Evolutionary conservation across 2,888 invertebrate species (phyloP).

Genomic region (Oasisia sp.): DNA sequence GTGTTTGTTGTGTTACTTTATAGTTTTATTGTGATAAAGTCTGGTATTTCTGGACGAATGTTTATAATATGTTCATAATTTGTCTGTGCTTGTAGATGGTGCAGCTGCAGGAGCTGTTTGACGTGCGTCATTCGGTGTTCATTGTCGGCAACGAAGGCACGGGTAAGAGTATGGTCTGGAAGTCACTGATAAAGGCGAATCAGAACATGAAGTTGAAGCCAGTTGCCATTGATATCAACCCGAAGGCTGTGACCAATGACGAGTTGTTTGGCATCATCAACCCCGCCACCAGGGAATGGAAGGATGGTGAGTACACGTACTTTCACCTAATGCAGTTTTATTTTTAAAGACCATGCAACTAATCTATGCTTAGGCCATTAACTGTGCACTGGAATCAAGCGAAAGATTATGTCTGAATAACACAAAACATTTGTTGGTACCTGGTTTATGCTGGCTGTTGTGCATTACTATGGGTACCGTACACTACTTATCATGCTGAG

Average conservation of each 20-base stretch:
- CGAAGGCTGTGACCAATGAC: constrained; percentile 96
- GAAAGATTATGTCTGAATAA: too few species aligned
- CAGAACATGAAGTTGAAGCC: constrained; percentile 88
- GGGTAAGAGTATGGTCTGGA: constrained; percentile 96
- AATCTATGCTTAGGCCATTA: too few species aligned
- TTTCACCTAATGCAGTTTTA: background rate
- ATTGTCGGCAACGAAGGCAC: constrained; percentile 83
- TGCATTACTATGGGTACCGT: too few species aligned
- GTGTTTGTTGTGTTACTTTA: too few species aligned
- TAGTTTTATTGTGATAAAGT: too few species aligned
- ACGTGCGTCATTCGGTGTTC: constrained; percentile 96
- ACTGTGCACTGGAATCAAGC: too few species aligned
- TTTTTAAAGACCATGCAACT: background rate
- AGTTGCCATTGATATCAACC: constrained; percentile 90
- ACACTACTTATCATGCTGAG: too few species aligned
- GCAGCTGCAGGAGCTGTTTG: constrained; percentile 91
- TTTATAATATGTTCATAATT: background rate
- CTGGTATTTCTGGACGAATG: too few species aligned
- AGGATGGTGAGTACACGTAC: constrained; percentile 77
- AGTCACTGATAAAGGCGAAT: constrained; percentile 88
- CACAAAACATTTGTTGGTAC: too few species aligned
- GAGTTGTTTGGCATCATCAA: constrained; percentile 97
- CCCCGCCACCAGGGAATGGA: constrained; percentile 96
- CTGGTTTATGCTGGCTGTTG: too few species aligned
- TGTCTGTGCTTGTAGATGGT: constrained; percentile 76